Evolutionary conservation across 2,888 invertebrate genomes (phyloP).

Genomic region (Mesochorus sp.): DNA sequence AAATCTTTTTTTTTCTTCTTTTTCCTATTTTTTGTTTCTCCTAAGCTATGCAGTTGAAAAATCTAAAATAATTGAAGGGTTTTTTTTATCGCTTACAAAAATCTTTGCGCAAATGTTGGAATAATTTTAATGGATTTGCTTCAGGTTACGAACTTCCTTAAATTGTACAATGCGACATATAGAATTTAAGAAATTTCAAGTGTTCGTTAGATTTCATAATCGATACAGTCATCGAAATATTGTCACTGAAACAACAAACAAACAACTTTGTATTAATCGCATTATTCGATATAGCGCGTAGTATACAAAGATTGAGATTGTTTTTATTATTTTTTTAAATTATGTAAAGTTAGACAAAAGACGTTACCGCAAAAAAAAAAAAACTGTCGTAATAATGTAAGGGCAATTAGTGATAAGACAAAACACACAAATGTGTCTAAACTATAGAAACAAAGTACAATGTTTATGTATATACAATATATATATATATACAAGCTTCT

Average conservation of each 20-base stretch:
- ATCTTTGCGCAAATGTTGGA: too few relatives aligned
- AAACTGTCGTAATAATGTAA: background rate
- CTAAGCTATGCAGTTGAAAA: too few relatives aligned
- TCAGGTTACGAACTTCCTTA: too few relatives aligned
- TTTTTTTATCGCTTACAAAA: too few relatives aligned
- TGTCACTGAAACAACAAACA: background rate
- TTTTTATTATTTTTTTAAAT: background rate
- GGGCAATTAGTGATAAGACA: conserved; percentile 24
- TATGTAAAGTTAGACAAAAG: background rate
- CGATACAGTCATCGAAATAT: background rate
- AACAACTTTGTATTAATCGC: background rate
- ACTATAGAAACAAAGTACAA: conserved; percentile 49
- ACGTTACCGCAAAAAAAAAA: conserved; percentile 3
- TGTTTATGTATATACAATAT: too few relatives aligned
- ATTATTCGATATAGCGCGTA: too few relatives aligned
- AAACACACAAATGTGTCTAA: conserved; percentile 21
- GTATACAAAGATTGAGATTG: background rate
- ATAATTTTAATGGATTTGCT: too few relatives aligned
- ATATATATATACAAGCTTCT: conserved; percentile 30
- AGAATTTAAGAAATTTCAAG: background rate
- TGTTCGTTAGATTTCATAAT: conserved; percentile 25
- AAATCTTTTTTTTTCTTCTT: too few relatives aligned
- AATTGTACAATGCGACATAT: too few relatives aligned
- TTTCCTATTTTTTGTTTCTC: too few relatives aligned
- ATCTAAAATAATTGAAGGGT: too few relatives aligned